Conservation (phyloP, 1,140 invertebrate species). For the Drosophila santomea region DNA sequence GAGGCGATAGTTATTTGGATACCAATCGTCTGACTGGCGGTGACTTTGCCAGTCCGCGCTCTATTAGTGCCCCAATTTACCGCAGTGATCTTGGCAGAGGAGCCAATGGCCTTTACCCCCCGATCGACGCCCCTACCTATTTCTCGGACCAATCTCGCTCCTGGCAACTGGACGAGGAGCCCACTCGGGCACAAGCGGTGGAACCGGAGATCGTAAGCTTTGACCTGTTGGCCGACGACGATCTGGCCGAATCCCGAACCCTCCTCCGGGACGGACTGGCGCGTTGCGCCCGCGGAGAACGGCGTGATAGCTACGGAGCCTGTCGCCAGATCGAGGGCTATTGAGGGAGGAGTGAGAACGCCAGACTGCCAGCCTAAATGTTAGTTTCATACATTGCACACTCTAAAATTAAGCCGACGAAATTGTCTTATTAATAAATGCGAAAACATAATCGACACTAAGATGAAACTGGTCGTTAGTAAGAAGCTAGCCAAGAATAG, state of each 20-base stretch:
- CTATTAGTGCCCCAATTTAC: conserved; percentile 64
- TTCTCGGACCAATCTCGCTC: conserved; percentile 54
- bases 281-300: conserved; percentile 87
- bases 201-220: conserved; percentile 64
- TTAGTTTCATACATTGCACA: conserved; percentile 55
- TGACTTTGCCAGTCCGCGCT: conserved; percentile 21
- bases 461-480: not conserved
- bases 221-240: conserved; percentile 64
- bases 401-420: conserved; percentile 34
- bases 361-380: conserved; percentile 65
- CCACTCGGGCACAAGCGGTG: conserved; percentile 53
- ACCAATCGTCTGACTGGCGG: conserved; percentile 60
- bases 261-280: conserved; percentile 87
- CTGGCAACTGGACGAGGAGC: conserved; percentile 73
- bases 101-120: conserved; percentile 57
- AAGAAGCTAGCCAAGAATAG: not conserved
- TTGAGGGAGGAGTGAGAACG: conserved; percentile 47
- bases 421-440: conserved; percentile 33
- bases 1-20: conserved; percentile 66
- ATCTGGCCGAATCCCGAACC: conserved; percentile 71
- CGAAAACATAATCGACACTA: conserved; percentile 2
- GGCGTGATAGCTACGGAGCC: conserved; percentile 86
- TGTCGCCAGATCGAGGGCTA: conserved; percentile 84
- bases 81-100: conserved; percentile 44
- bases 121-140: conserved; percentile 66